phyloP scores from a whole-genome alignment of 1,140 invertebrate genomes.

The Euwallacea similis region DNA sequence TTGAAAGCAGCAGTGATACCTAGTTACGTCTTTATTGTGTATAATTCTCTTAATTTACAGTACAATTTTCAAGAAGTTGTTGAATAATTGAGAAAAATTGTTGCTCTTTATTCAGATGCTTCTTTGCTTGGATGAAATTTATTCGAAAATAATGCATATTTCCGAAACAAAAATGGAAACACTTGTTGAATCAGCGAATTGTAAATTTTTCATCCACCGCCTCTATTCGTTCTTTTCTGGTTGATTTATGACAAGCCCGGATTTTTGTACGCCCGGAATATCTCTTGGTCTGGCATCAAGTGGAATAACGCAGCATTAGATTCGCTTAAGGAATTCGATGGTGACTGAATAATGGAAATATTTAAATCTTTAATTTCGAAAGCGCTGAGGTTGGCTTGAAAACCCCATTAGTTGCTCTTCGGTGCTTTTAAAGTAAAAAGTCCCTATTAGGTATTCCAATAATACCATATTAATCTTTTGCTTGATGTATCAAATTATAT shows the following conservation, averaged over 20 bases:
- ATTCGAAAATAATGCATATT: slow-evolving; percentile 21
- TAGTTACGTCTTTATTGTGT: too few relatives aligned
- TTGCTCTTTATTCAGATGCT: too few relatives aligned
- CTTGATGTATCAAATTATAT: too few relatives aligned
- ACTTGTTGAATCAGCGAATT: slow-evolving; percentile 22
- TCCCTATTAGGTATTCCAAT: too few relatives aligned
- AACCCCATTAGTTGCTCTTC: not conserved
- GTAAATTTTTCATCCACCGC: slow-evolving; percentile 20
- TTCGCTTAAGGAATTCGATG: not conserved
- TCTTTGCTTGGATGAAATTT: not conserved
- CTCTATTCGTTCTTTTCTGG: slow-evolving; percentile 5
- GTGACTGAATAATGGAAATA: slow-evolving; percentile 5
- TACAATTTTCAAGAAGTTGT: too few relatives aligned
- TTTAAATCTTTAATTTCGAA: not conserved
- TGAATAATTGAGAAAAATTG: too few relatives aligned
- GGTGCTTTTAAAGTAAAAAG: not conserved
- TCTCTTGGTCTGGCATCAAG: slow-evolving; percentile 8
- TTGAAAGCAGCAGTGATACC: too few relatives aligned
- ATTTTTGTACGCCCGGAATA: slow-evolving; percentile 15
- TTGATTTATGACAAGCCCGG: slow-evolving; percentile 18
- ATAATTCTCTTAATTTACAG: too few relatives aligned
- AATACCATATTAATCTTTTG: too few relatives aligned
- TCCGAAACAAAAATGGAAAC: slow-evolving; percentile 1
- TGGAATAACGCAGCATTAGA: slow-evolving; percentile 11
- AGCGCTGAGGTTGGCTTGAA: not conserved